Percentiles rank a stretch among this genome's conserved stretches.
Evolutionary conservation across 2,797 vertebrate species (phyloP).

Genomic region (Notolabrus celidotus): DNA sequence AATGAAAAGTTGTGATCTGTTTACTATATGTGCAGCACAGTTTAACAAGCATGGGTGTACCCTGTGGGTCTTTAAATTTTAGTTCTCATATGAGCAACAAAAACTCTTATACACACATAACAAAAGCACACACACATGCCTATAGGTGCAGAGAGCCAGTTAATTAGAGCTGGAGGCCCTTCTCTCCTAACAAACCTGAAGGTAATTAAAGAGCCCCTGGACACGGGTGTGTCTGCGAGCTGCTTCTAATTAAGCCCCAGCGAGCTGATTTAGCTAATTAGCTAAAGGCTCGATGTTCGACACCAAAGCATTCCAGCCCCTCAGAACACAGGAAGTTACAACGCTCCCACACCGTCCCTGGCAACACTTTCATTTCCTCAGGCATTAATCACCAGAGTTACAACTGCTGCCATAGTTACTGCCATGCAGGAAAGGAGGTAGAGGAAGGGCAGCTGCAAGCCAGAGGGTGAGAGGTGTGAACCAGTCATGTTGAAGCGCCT

Average conservation of each 20-base stretch:
- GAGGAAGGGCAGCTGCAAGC: slow-evolving; percentile 20
- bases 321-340: slow-evolving; percentile 76
- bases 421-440: slow-evolving; percentile 6
- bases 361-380: slow-evolving; percentile 82
- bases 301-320: slow-evolving; percentile 77
- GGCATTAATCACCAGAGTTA: slow-evolving; percentile 80
- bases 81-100: slow-evolving; percentile 48
- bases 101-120: slow-evolving; percentile 36
- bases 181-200: slow-evolving; percentile 81
- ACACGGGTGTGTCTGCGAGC: slow-evolving; percentile 78
- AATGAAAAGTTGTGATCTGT: slow-evolving; percentile 56
- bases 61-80: slow-evolving; percentile 53
- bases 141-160: slow-evolving; percentile 58
- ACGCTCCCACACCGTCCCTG: slow-evolving; percentile 69
- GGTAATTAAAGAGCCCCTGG: slow-evolving; percentile 87
- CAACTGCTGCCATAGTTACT: slow-evolving; percentile 65
- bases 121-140: slow-evolving; percentile 34
- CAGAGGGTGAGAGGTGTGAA: slow-evolving; percentile 41
- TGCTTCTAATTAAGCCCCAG: slow-evolving; percentile 87
- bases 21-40: slow-evolving; percentile 54
- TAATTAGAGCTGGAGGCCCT: slow-evolving; percentile 83
- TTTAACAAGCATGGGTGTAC: slow-evolving; percentile 67
- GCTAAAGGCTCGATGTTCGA: slow-evolving; percentile 78
- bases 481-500: slow-evolving; percentile 31
- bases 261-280: slow-evolving; percentile 87